Conservation (phyloP, 2,888 invertebrate genomes). For the Patella ulyssiponensis region DNA sequence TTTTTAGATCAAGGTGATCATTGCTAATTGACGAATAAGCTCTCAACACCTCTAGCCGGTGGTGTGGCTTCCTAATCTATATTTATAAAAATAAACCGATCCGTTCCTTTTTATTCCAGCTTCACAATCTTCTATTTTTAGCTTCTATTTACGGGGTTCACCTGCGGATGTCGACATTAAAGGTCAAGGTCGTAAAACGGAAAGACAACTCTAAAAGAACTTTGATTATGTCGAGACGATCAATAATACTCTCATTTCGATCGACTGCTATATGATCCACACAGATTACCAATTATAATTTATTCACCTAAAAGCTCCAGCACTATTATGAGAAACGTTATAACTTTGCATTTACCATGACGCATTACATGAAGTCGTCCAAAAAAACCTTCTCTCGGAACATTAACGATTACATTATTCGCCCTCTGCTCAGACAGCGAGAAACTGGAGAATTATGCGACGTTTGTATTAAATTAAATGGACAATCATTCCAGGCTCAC, state of each 20-base stretch:
- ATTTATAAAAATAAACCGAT: no score
- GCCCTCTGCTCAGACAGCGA: slow-evolving; percentile 61
- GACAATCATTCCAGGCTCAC: slow-evolving; percentile 58
- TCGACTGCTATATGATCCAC: background rate
- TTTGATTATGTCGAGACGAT: background rate
- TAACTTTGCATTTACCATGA: slow-evolving; percentile 42
- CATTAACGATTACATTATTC: slow-evolving; percentile 60
- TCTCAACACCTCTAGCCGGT: no score
- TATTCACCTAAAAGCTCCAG: background rate
- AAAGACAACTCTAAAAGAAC: background rate
- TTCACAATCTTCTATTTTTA: no score
- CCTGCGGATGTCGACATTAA: background rate
- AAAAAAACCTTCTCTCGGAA: slow-evolving; percentile 62
- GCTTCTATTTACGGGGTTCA: no score
- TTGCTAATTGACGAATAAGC: no score
- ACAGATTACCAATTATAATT: background rate
- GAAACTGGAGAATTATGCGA: slow-evolving; percentile 69
- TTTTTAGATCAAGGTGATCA: no score
- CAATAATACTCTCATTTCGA: background rate
- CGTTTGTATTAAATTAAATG: slow-evolving; percentile 59
- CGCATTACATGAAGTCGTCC: slow-evolving; percentile 63
- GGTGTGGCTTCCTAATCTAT: no score
- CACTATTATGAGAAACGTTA: no score
- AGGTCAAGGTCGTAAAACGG: background rate
- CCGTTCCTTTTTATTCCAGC: no score